Evolutionary conservation across 2,113 vertebrate species (phyloP), one percentile per base, ranked within the genome.

Genomic region (Phaethon lepturus): DNA sequence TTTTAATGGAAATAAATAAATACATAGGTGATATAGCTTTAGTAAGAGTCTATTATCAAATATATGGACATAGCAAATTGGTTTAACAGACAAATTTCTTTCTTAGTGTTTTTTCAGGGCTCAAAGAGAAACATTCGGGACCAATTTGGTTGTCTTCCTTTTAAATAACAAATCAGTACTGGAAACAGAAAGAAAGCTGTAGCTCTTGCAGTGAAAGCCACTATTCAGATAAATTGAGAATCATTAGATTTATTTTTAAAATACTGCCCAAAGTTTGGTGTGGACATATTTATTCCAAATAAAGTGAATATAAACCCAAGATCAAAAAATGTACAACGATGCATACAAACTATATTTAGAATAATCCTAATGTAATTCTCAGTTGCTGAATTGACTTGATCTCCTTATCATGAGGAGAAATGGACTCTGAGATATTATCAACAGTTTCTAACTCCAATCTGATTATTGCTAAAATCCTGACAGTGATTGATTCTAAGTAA

Each of bases 401-500:
- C 97, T 96, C 83, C 93, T 97, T 97, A 97, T 98, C 71, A 10
- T 81, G 86, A 92, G 79, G 95, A 97, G 97, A 98, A 98, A 98
- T 97, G 96, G 97, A 97, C 92, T 94, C 95, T 89, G 15, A 92
- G 97, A 94, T 97, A 91, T 97, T 97, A 97, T 97, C 96, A 98
- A 91, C 95, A 95, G 90, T 83, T 97, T 97, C 95, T 96, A 95
- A 97, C 91, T 96, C 58, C 81, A 97, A 96, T 97, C 93, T 98
- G 97, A 98, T 99, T 98, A 97, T 95, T 97, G 94, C 88, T 98
- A 95, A 98, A 98, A 99, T 98, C 97, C 91, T 94, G 98, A 98
- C 98, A 98, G 97, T 98, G 98, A 99, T 98, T 98, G 98, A 99
- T 98, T 98, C 96, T 94, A 80, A 97, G 95, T 98, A 98, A 99